Percentiles rank a stretch among this genome's conserved stretches.
phyloP scores from a whole-genome alignment of 1,140 invertebrate genomes.

The Leptinotarsa defecta region DNA sequence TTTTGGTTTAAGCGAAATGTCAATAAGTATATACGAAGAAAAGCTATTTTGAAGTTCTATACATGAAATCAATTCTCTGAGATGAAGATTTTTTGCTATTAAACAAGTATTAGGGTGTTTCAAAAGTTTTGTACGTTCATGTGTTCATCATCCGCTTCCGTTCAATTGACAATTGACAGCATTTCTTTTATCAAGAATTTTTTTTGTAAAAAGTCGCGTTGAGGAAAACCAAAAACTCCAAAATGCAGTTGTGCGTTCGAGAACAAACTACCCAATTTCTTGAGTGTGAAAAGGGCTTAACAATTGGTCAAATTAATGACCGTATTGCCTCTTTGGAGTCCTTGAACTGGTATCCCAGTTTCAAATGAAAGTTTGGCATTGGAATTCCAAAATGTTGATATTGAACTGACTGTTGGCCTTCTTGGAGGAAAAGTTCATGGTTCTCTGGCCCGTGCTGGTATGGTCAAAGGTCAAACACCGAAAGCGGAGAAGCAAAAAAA shows the following conservation, averaged over 20 bases:
- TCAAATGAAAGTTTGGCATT: conserved; percentile 70
- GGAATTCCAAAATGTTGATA: conserved; percentile 65
- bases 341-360: conserved; percentile 71
- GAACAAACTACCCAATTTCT: conserved; percentile 65
- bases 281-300: conserved; percentile 65
- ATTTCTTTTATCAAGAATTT: background rate
- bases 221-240: conserved; percentile 32
- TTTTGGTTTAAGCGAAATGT: no score
- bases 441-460: conserved; percentile 98
- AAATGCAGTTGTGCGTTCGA: conserved; percentile 70
- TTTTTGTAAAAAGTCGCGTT: background rate
- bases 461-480: conserved; percentile 98
- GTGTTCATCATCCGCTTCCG: background rate
- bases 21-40: no score
- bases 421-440: conserved; percentile 97
- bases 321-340: conserved; percentile 63
- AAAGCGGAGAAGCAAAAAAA: conserved; percentile 99
- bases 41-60: no score
- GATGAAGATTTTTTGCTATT: no score
- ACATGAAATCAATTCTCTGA: no score
- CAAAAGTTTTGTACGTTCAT: no score
- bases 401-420: conserved; percentile 82
- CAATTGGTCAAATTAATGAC: conserved; percentile 64
- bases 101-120: no score
- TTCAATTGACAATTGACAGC: background rate